Conservation (phyloP, 2,113 vertebrate genomes). For the Cricetomys ansorgei region DNA sequence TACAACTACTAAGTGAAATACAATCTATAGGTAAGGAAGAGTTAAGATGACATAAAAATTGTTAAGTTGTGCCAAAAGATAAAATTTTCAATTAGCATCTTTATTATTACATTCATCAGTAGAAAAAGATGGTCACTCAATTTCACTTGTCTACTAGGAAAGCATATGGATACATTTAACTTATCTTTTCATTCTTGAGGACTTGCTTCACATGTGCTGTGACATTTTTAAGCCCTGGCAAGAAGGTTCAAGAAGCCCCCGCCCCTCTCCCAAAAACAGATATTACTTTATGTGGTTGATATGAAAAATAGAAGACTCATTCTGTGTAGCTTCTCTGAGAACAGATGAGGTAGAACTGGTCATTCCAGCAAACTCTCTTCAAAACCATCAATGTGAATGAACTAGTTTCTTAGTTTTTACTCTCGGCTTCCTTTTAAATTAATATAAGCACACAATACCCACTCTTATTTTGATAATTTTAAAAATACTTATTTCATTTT, state of each 20-base stretch:
- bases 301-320: background rate
- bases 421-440: background rate
- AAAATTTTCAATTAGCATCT: constrained; percentile 1
- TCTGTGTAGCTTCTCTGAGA: background rate
- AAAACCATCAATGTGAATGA: background rate
- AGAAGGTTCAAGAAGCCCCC: background rate
- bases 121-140: background rate
- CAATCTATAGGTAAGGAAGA: background rate
- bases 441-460: background rate
- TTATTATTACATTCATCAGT: background rate
- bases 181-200: background rate
- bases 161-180: background rate
- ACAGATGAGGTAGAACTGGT: background rate
- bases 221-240: background rate
- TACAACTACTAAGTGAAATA: constrained; percentile 12
- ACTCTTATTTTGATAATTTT: background rate
- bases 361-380: background rate
- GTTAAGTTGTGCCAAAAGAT: background rate
- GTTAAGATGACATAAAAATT: constrained; percentile 33
- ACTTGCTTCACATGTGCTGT: background rate
- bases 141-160: background rate
- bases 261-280: background rate
- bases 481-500: background rate
- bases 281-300: background rate
- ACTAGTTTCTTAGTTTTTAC: background rate